Evolutionary conservation across 2,888 invertebrate genomes (phyloP).

Genomic region (Cloeon dipterum): DNA sequence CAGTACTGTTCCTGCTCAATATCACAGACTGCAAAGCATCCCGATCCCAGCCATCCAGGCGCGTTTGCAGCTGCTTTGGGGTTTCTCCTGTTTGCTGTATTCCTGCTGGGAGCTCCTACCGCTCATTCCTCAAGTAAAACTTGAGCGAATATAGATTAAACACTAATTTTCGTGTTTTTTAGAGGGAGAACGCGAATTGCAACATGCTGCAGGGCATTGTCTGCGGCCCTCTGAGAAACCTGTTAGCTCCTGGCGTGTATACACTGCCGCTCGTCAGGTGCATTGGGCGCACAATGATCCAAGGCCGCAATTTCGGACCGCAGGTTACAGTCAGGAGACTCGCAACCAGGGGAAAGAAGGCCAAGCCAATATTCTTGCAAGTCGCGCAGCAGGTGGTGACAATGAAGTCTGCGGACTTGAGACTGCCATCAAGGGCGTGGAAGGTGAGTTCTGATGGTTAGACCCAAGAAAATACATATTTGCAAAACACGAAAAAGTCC

Average conservation of each 20-base stretch:
- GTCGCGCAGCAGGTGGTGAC: constrained; percentile 35
- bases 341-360: constrained; percentile 27
- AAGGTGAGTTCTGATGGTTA: constrained; percentile 19
- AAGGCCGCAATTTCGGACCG: constrained; percentile 38
- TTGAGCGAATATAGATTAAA: background rate
- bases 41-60: constrained; percentile 26
- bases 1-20: constrained; percentile 28
- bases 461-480: background rate
- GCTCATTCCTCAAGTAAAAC: constrained; percentile 21
- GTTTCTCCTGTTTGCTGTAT: constrained; percentile 35
- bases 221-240: constrained; percentile 23
- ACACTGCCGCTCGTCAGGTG: constrained; percentile 35
- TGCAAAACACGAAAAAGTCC: too few relatives aligned
- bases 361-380: constrained; percentile 33
- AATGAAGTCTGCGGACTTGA: constrained; percentile 27
- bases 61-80: constrained; percentile 28
- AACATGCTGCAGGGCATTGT: constrained; percentile 12
- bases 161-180: constrained; percentile 4
- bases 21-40: constrained; percentile 24
- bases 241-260: constrained; percentile 32
- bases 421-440: constrained; percentile 38
- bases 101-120: constrained; percentile 30
- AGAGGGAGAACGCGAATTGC: background rate
- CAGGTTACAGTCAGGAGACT: constrained; percentile 36
- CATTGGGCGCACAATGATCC: constrained; percentile 39